Evolutionary conservation across 2,113 vertebrate species (phyloP).

Genomic region (Clinocottus analis): DNA sequence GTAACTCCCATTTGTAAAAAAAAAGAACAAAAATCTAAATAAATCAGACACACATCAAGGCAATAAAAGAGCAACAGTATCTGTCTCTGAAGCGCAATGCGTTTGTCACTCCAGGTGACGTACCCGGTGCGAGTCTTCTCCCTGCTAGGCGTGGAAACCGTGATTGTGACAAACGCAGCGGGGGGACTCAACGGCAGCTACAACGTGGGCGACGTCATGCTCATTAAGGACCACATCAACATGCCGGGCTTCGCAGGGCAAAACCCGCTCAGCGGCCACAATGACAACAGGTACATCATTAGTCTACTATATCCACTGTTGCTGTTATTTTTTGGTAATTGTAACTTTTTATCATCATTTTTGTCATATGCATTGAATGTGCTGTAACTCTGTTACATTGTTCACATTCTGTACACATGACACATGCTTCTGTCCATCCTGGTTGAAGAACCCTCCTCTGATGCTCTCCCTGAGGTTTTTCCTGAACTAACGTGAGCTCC

Average conservation of each 20-base stretch:
- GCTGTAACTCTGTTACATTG: no score
- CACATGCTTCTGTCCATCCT: no score
- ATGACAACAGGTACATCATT: conserved; percentile 78
- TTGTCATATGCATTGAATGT: no score
- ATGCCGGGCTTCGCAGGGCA: conserved; percentile 83
- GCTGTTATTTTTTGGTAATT: no score
- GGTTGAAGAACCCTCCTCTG: no score
- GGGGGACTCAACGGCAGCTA: conserved; percentile 79
- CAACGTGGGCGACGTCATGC: conserved; percentile 84
- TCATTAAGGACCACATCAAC: conserved; percentile 87
- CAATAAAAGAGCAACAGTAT: background rate
- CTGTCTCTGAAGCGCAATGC: background rate
- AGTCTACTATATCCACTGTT: no score
- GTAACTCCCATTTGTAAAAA: conserved; percentile 8
- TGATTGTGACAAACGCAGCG: conserved; percentile 86
- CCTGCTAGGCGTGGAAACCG: conserved; percentile 79
- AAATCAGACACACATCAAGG: background rate
- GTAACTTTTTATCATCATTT: no score
- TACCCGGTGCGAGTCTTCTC: conserved; percentile 84
- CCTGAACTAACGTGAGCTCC: no score
- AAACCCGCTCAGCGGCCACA: conserved; percentile 82
- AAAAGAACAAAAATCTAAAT: no score
- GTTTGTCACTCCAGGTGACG: conserved; percentile 76
- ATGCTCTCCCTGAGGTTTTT: no score
- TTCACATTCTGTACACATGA: no score